Percentiles rank a stretch among this genome's conserved stretches.
These are phyloP conservation scores for Pemphigus obesinymphae DNA, from an alignment of 1,140 invertebrate species.

Conservation along the genomic window DNA sequence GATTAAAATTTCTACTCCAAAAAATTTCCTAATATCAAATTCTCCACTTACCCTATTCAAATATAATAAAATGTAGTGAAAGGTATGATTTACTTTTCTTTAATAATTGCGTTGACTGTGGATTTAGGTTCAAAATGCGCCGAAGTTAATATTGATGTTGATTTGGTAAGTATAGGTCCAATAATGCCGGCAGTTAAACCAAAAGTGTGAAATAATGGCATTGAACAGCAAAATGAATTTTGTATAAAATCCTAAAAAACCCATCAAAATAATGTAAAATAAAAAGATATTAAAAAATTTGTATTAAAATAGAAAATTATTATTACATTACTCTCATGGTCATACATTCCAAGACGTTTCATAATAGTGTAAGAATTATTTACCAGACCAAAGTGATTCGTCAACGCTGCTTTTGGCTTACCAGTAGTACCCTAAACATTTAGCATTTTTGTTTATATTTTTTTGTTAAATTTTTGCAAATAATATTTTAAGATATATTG, in stretches of 20 bases:
- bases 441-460: too few relatives aligned
- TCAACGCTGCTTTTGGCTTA: conserved; percentile 76
- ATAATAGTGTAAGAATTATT: conserved; percentile 70
- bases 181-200: conserved; percentile 70
- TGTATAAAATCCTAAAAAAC: conserved; percentile 43
- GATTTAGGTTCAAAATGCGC: conserved; percentile 64
- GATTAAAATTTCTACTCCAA: too few relatives aligned
- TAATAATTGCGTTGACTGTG: conserved; percentile 62
- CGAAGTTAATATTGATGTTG: conserved; percentile 65
- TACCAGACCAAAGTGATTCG: conserved; percentile 76
- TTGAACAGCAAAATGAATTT: conserved; percentile 68
- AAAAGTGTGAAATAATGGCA: conserved; percentile 89
- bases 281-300: too few relatives aligned
- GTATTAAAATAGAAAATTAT: too few relatives aligned
- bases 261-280: too few relatives aligned
- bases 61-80: too few relatives aligned
- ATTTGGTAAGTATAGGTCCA: conserved; percentile 59
- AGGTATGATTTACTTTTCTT: conserved; percentile 74
- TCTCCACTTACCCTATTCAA: too few relatives aligned
- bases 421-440: conserved; percentile 78
- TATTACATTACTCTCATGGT: neutral
- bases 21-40: too few relatives aligned
- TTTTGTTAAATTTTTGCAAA: too few relatives aligned
- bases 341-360: conserved; percentile 33
- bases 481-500: too few relatives aligned